Conservation (phyloP, 2,113 vertebrate species). For the Empidonax alnorum region DNA sequence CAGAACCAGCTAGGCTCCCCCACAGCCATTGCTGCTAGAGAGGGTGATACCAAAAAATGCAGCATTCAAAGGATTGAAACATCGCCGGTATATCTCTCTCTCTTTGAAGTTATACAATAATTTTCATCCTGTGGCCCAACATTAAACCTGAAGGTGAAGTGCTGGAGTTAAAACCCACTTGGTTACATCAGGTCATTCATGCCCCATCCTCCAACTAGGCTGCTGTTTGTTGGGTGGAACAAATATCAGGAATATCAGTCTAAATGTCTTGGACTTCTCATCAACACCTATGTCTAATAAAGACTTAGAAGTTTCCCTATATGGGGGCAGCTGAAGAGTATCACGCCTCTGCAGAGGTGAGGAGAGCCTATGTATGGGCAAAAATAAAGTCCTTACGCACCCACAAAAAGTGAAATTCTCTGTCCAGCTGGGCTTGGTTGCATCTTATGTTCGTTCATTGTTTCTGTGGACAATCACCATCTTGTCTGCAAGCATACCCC, state of each 20-base stretch:
- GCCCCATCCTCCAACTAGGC: neutral
- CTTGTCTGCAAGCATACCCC: neutral
- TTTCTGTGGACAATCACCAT: neutral
- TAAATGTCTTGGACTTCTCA: neutral
- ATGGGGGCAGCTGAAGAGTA: neutral
- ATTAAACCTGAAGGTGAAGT: neutral
- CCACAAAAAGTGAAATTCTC: neutral
- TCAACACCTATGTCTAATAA: neutral
- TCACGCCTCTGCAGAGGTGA: neutral
- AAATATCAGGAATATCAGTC: neutral
- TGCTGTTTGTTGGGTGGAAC: neutral
- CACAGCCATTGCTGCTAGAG: neutral
- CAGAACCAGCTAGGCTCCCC: too few species aligned
- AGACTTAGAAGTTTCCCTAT: neutral
- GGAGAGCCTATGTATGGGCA: neutral
- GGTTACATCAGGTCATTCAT: neutral
- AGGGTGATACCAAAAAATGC: neutral
- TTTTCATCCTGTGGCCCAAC: neutral
- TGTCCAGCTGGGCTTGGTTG: neutral
- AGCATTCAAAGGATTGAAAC: neutral
- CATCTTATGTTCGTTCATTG: neutral
- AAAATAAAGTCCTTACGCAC: rapidly evolving
- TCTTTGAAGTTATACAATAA: neutral
- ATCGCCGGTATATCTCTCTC: neutral
- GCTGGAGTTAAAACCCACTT: neutral